Percentiles rank a stretch among this genome's conserved stretches.
Evolutionary conservation across 2,888 invertebrate species (phyloP).

Genomic region (Eulithis testata): DNA sequence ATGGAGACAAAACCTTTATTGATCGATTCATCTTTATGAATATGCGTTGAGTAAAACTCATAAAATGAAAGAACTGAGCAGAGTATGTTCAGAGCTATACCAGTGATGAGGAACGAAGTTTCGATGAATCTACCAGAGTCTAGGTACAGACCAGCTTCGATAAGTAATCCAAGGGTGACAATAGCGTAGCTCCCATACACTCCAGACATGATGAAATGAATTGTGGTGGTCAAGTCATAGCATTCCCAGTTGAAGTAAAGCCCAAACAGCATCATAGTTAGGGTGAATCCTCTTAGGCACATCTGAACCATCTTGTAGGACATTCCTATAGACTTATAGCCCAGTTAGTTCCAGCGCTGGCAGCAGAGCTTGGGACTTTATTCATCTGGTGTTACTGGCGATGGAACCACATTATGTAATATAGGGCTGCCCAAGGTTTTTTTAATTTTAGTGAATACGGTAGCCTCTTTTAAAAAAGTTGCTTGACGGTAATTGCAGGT

Average conservation of each 20-base stretch:
- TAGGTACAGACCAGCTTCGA: conserved; percentile 57
- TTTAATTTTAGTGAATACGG: too few species aligned
- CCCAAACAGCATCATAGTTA: conserved; percentile 53
- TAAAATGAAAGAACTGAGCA: conserved; percentile 48
- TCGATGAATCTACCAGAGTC: conserved; percentile 49
- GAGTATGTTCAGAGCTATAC: conserved; percentile 47
- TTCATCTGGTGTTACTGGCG: too few species aligned
- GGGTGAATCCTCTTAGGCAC: conserved; percentile 53
- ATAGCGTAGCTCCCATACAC: conserved; percentile 56
- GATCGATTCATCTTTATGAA: conserved; percentile 44
- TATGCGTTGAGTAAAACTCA: conserved; percentile 44
- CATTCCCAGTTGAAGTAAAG: conserved; percentile 58
- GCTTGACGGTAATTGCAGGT: too few species aligned
- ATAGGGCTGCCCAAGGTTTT: too few species aligned
- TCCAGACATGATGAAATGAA: conserved; percentile 58
- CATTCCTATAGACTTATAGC: conserved; percentile 42
- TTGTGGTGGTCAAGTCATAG: conserved; percentile 42
- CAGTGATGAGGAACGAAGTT: conserved; percentile 46
- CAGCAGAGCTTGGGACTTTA: too few species aligned
- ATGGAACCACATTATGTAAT: too few species aligned
- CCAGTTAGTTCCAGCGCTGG: too few species aligned
- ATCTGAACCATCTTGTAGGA: conserved; percentile 53
- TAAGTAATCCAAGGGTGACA: conserved; percentile 57
- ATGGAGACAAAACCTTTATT: conserved; percentile 54
- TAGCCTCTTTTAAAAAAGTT: too few species aligned